These are phyloP conservation scores for Idaea aversata DNA, from an alignment of 2,888 invertebrate genomes.

Conservation along the genomic window DNA sequence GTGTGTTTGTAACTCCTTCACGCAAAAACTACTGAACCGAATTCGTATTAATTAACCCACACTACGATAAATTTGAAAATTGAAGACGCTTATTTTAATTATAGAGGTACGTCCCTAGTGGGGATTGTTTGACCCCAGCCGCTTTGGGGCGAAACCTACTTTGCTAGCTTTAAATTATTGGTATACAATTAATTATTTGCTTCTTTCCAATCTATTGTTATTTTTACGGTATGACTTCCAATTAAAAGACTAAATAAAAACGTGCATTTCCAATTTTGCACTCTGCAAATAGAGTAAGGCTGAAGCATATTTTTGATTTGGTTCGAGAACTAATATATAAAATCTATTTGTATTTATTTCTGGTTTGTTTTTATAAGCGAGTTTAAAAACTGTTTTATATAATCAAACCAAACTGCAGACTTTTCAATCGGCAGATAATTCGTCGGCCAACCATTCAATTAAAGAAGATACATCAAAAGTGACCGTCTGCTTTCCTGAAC, in stretches of 20 bases:
- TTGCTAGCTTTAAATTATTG: neutral
- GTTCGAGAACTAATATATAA: neutral
- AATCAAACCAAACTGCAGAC: neutral
- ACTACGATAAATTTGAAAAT: too few species aligned
- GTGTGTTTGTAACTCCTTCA: too few species aligned
- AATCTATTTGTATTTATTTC: neutral
- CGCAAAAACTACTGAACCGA: too few species aligned
- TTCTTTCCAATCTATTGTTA: neutral
- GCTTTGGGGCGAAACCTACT: too few species aligned
- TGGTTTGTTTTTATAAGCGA: neutral
- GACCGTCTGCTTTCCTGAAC: too few species aligned
- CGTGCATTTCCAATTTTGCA: neutral
- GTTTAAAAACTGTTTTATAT: neutral
- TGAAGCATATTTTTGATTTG: neutral
- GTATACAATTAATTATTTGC: neutral
- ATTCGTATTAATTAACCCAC: too few species aligned
- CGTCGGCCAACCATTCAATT: too few species aligned
- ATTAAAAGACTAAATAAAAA: neutral
- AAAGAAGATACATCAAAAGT: neutral
- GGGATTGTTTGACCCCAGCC: too few species aligned
- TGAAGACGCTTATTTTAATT: too few species aligned
- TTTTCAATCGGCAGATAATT: neutral
- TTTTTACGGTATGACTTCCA: neutral
- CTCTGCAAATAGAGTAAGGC: neutral
- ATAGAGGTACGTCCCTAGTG: too few species aligned